Evolutionary conservation across 2,888 invertebrate genomes (phyloP).

Genomic region (Orthosia gracilis): DNA sequence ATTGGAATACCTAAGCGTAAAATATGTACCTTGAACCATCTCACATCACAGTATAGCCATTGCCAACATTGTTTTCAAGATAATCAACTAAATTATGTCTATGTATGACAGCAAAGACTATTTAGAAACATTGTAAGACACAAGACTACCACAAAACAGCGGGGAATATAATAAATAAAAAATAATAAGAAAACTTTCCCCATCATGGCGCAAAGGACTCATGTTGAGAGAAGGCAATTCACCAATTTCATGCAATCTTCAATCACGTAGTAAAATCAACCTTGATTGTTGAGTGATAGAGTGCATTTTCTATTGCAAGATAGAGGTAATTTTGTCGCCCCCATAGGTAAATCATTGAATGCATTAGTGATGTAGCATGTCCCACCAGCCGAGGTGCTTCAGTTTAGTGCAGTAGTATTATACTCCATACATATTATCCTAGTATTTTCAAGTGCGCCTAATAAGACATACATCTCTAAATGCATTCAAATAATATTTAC

Average conservation of each 20-base stretch:
- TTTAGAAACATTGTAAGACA: constrained; percentile 71
- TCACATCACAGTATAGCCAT: not conserved
- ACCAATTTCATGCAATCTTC: constrained; percentile 75
- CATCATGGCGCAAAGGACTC: constrained; percentile 82
- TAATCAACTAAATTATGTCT: constrained; percentile 20
- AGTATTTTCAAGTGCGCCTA: not conserved
- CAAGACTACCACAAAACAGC: constrained; percentile 77
- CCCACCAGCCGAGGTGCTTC: not conserved
- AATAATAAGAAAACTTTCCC: constrained; percentile 90
- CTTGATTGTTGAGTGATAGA: constrained; percentile 65
- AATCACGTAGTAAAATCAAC: constrained; percentile 67
- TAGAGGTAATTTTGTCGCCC: constrained; percentile 66
- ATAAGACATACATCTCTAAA: not conserved
- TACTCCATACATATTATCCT: not conserved
- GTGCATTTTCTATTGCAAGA: constrained; percentile 58
- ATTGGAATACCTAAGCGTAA: not conserved
- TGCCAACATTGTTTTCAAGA: constrained; percentile 9
- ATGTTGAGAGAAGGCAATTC: constrained; percentile 80
- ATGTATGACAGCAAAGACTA: constrained; percentile 31
- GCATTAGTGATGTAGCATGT: constrained; percentile 70
- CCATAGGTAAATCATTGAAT: constrained; percentile 82
- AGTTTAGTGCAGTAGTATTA: not conserved
- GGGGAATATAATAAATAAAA: constrained; percentile 88
- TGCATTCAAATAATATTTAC: too few species aligned
- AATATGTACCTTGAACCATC: not conserved